Evolutionary conservation across 2,888 invertebrate species (phyloP).

Genomic region (Sicus ferrugineus): DNA sequence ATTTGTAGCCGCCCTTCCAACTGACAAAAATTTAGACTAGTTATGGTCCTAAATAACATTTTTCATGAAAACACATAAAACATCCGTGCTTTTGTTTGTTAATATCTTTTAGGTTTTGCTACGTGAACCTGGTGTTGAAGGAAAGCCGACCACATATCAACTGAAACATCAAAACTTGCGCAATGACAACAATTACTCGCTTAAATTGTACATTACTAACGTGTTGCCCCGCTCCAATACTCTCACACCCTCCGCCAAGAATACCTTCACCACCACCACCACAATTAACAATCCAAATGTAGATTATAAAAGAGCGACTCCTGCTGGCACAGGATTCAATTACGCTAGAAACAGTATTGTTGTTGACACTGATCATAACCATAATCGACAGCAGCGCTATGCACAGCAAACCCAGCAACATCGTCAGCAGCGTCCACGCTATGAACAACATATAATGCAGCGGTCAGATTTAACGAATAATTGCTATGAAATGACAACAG

Average conservation of each 20-base stretch:
- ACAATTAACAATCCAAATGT: slow-evolving; percentile 19
- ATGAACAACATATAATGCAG: slow-evolving; percentile 21
- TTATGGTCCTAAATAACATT: not conserved
- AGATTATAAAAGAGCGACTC: slow-evolving; percentile 15
- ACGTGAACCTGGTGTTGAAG: slow-evolving; percentile 48
- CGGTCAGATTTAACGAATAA: slow-evolving; percentile 17
- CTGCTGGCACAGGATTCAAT: slow-evolving; percentile 18
- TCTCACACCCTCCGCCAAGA: slow-evolving; percentile 34
- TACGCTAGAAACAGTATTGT: slow-evolving; percentile 3
- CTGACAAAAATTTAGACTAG: not conserved
- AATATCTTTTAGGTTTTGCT: slow-evolving; percentile 49
- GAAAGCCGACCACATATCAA: slow-evolving; percentile 51
- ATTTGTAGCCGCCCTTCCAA: slow-evolving; percentile 11
- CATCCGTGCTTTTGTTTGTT: slow-evolving; percentile 27
- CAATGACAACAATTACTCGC: slow-evolving; percentile 23
- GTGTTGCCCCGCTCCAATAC: slow-evolving; percentile 38
- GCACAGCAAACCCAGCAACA: slow-evolving; percentile 3
- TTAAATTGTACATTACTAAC: slow-evolving; percentile 27
- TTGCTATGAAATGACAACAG: slow-evolving; percentile 22
- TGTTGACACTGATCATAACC: slow-evolving; percentile 22
- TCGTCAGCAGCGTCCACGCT: slow-evolving; percentile 17
- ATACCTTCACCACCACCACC: slow-evolving; percentile 25
- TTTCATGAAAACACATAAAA: not conserved
- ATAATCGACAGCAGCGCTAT: slow-evolving; percentile 26
- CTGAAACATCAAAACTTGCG: slow-evolving; percentile 50